These are phyloP conservation scores for Centropus unirufus DNA, from an alignment of 2,113 vertebrate genomes.

Conservation along the genomic window DNA sequence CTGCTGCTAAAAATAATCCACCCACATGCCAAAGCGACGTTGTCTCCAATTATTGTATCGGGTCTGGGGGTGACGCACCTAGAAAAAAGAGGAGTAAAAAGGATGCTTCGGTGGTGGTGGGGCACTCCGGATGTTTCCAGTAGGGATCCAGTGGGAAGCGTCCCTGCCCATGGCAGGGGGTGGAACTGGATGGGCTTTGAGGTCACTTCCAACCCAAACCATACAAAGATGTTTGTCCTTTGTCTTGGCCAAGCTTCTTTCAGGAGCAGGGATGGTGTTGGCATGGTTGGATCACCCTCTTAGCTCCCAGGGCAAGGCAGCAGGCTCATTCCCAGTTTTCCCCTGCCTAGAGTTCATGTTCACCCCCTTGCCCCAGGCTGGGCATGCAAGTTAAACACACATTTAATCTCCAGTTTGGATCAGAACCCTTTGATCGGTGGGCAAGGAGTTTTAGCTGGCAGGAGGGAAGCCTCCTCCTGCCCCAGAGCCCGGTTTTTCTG, in stretches of 20 bases:
- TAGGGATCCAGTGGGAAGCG: background rate
- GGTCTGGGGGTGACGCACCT: background rate
- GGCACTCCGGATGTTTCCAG: background rate
- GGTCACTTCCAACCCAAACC: no score
- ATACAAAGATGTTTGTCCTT: background rate
- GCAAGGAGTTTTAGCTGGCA: background rate
- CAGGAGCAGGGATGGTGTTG: rapidly evolving
- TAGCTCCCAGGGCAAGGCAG: background rate
- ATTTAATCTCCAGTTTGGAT: rapidly evolving
- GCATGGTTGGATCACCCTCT: rapidly evolving
- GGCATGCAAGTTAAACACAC: rapidly evolving
- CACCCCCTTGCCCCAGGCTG: background rate
- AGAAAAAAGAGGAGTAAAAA: background rate
- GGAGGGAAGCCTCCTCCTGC: background rate
- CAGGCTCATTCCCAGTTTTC: rapidly evolving
- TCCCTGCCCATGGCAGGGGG: no score
- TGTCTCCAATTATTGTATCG: background rate
- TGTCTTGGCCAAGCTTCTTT: rapidly evolving
- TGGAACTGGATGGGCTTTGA: no score
- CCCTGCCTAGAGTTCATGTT: background rate
- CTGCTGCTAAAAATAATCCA: slow-evolving; percentile 1
- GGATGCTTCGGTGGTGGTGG: background rate
- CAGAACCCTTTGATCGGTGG: rapidly evolving
- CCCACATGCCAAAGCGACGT: background rate
- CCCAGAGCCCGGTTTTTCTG: background rate